phyloP scores from a whole-genome alignment of 2,888 invertebrate genomes.

The Cephus pygmeus region DNA sequence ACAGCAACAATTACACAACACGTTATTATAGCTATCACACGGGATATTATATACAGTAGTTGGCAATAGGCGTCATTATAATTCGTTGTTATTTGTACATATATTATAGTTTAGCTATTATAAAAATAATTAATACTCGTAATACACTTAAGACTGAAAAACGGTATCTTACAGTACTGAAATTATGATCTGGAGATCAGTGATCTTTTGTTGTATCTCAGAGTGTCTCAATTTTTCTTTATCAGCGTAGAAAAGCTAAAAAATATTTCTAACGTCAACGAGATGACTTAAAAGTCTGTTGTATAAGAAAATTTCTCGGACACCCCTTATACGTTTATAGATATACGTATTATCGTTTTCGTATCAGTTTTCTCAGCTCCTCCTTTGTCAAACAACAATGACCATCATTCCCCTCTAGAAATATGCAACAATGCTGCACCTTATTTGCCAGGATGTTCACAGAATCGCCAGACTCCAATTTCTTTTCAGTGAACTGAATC shows the following conservation, averaged over 20 bases:
- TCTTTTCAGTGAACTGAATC: neutral
- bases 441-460: neutral
- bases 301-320: neutral
- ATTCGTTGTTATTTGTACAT: neutral
- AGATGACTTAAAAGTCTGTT: neutral
- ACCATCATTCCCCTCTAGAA: neutral
- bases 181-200: no score
- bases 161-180: neutral
- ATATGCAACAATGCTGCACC: neutral
- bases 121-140: constrained; percentile 17
- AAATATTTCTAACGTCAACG: neutral
- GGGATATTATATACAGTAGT: neutral
- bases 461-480: neutral
- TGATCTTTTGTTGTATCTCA: neutral
- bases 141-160: neutral
- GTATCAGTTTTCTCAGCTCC: neutral
- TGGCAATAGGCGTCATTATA: neutral
- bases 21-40: constrained; percentile 8
- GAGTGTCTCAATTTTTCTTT: neutral
- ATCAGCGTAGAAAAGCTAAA: neutral
- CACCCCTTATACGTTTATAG: neutral
- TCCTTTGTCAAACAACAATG: neutral
- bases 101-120: constrained; percentile 8
- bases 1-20: neutral
- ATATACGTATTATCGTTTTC: neutral